Evolutionary conservation across 1,140 invertebrate species (phyloP).

Genomic region (Lepidurus arcticus): DNA sequence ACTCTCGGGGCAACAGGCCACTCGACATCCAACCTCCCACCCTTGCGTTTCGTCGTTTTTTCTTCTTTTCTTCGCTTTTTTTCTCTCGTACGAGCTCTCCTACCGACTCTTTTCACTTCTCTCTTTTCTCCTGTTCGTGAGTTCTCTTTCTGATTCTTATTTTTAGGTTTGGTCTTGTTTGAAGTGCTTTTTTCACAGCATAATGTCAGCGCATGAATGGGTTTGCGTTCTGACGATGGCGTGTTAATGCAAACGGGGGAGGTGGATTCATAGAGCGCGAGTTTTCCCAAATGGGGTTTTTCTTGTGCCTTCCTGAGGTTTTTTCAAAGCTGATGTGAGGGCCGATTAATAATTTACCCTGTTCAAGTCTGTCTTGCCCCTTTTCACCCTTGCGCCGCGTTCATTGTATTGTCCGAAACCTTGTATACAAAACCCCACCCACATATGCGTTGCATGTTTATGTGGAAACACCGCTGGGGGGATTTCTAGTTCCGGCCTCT

Average conservation of each 20-base stretch:
- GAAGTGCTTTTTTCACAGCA: not conserved
- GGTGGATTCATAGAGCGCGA: not conserved
- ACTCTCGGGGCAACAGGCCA: constrained; percentile 5
- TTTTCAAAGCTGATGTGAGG: not conserved
- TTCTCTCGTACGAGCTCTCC: not conserved
- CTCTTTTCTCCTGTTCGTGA: not conserved
- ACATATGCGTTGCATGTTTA: too few relatives aligned
- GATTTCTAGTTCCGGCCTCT: too few relatives aligned
- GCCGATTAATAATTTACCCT: not conserved
- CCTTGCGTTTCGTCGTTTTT: not conserved
- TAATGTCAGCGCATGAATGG: not conserved
- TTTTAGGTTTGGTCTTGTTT: too few relatives aligned
- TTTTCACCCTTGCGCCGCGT: not conserved
- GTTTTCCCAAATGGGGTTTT: not conserved
- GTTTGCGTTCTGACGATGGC: constrained; percentile 9
- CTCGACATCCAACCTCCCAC: not conserved
- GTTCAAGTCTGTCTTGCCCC: not conserved
- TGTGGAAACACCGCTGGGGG: too few relatives aligned
- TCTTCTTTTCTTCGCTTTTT: not conserved
- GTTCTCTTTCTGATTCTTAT: not conserved
- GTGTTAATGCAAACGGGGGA: not conserved
- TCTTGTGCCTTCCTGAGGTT: not conserved
- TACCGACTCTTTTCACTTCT: not conserved
- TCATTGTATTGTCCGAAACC: not conserved
- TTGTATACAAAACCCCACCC: too few relatives aligned